phyloP scores from a whole-genome alignment of 2,888 invertebrate species.

The Diarsia rubi region DNA sequence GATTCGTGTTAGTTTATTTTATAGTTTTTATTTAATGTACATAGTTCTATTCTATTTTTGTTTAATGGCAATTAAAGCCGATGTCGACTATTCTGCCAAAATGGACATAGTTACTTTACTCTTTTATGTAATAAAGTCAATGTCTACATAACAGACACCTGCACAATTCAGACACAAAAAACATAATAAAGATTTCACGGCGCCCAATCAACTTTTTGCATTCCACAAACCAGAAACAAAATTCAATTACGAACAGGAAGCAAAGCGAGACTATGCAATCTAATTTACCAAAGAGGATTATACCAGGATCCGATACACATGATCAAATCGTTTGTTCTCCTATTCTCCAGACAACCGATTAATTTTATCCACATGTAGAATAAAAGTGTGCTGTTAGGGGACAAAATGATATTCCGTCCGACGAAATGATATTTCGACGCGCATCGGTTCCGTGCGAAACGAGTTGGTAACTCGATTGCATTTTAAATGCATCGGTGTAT shows the following conservation, averaged over 20 bases:
- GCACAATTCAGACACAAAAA: background rate
- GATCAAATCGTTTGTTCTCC: conserved; percentile 21
- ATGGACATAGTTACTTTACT: too few species aligned
- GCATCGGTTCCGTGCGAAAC: conserved; percentile 60
- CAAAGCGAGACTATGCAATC: conserved; percentile 24
- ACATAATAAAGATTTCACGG: background rate
- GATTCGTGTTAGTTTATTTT: too few species aligned
- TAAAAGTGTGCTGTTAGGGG: conserved; percentile 33
- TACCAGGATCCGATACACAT: conserved; percentile 31
- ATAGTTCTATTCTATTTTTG: too few species aligned
- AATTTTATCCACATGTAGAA: conserved; percentile 15
- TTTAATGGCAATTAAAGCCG: too few species aligned
- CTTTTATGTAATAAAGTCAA: too few species aligned
- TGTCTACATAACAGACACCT: background rate
- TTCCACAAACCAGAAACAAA: conserved; percentile 15
- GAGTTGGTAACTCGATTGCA: conserved; percentile 71
- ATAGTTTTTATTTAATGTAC: too few species aligned
- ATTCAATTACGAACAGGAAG: conserved; percentile 40
- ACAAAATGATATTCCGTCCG: conserved; percentile 52
- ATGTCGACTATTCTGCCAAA: too few species aligned
- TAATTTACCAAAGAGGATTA: conserved; percentile 34
- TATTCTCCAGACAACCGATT: conserved; percentile 13
- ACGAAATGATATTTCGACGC: conserved; percentile 36
- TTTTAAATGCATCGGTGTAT: conserved; percentile 68
- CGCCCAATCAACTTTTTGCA: conserved; percentile 36